A percentile compares a stretch with the other conserved stretches of the same genome.
Conservation (phyloP, 2,797 vertebrate species). For the Euphonia xanthogaster region DNA sequence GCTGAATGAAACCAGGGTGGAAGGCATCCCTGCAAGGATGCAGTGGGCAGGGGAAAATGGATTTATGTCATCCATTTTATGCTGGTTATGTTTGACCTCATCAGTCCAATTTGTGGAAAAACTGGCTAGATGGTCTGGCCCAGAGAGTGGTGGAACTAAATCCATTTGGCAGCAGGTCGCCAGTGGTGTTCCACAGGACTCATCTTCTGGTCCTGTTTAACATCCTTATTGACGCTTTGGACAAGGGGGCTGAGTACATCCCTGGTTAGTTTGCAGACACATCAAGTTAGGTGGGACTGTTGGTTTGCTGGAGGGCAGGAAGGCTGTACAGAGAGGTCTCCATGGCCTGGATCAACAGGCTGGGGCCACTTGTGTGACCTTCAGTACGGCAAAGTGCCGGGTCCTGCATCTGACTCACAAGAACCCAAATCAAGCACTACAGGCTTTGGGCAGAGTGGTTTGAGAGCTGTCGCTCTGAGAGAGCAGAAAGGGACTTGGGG, state of each 20-base stretch:
- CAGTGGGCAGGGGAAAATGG: background rate
- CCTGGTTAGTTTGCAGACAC: accelerated
- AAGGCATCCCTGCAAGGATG: background rate
- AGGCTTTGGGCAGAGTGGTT: background rate
- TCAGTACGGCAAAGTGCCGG: accelerated
- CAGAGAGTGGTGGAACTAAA: background rate
- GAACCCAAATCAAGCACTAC: background rate
- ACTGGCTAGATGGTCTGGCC: background rate
- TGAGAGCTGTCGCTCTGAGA: background rate
- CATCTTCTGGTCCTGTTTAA: background rate
- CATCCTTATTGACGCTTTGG: background rate
- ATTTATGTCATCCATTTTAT: background rate
- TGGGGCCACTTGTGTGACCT: background rate
- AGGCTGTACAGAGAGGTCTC: background rate
- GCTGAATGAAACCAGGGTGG: background rate
- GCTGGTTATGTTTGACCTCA: background rate
- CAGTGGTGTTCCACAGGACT: background rate
- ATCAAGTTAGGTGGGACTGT: too few species aligned
- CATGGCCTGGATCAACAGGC: background rate
- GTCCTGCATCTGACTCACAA: background rate
- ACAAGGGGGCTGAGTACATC: background rate
- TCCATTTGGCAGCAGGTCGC: background rate
- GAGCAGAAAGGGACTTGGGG: background rate
- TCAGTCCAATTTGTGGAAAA: background rate
- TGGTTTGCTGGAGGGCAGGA: background rate